phyloP scores from a whole-genome alignment of 30 jellyfish, hydroid and myxozoan species.

The Hydra vulgaris region DNA sequence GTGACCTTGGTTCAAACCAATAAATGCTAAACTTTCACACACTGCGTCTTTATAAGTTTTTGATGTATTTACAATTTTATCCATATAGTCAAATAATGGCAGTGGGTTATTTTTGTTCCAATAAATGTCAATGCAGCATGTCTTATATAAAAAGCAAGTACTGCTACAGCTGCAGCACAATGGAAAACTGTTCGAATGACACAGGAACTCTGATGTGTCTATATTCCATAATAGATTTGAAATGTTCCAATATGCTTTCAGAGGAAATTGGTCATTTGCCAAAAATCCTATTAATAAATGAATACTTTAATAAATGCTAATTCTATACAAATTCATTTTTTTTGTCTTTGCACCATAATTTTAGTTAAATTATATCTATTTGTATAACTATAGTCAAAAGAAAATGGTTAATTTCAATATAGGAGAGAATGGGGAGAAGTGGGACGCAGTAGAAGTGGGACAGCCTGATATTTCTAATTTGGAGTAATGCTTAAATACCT shows the following conservation, averaged over 20 bases:
- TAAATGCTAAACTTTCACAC: neutral
- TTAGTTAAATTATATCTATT: too few species aligned
- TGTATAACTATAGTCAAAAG: too few species aligned
- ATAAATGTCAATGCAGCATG: conserved; percentile 14
- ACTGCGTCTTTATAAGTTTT: neutral
- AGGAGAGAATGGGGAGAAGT: too few species aligned
- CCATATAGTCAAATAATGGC: neutral
- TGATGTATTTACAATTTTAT: neutral
- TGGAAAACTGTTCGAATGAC: neutral
- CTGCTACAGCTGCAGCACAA: conserved; percentile 3
- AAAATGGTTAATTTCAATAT: too few species aligned
- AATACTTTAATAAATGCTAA: too few species aligned
- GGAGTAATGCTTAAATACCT: too few species aligned
- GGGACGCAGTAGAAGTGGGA: too few species aligned
- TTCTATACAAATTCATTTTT: too few species aligned
- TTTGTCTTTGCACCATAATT: too few species aligned
- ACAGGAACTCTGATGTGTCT: neutral
- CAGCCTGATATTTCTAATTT: too few species aligned
- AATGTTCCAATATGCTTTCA: neutral
- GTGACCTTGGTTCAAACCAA: neutral
- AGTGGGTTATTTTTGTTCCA: conserved; percentile 1
- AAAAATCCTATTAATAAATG: too few species aligned
- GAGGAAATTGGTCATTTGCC: too few species aligned
- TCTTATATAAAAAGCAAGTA: neutral
- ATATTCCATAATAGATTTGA: neutral